These are phyloP conservation scores for Columba guinea DNA, from an alignment of 2,797 vertebrate genomes.

Conservation along the genomic window DNA sequence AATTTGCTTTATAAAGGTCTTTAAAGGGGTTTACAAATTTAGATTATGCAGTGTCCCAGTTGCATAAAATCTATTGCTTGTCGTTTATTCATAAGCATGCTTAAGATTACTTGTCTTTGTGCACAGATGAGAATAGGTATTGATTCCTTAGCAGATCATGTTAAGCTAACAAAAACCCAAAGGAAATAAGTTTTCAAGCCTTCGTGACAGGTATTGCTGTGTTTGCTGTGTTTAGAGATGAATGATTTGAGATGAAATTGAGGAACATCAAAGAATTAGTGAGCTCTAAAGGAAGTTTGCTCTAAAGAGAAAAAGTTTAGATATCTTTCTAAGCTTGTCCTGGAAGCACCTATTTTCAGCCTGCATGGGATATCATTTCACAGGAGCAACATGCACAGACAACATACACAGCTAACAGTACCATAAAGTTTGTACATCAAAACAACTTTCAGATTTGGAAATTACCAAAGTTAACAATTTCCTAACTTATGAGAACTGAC, in stretches of 20 bases:
- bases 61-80: conserved; percentile 44
- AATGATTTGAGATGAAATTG: conserved; percentile 2
- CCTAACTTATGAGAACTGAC: background rate
- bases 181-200: conserved; percentile 52
- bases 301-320: background rate
- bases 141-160: conserved; percentile 39
- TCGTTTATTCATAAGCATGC: conserved; percentile 38
- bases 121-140: conserved; percentile 35
- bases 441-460: background rate
- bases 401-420: background rate
- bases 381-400: background rate
- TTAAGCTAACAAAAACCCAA: conserved; percentile 45
- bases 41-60: conserved; percentile 1
- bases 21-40: conserved; percentile 1
- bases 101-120: conserved; percentile 47
- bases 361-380: background rate
- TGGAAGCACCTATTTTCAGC: background rate
- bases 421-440: rapidly evolving
- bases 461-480: background rate
- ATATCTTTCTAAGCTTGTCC: background rate
- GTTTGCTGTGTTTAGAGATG: conserved; percentile 11
- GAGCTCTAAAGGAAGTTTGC: background rate
- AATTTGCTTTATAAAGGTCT: conserved; percentile 18
- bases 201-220: conserved; percentile 14
- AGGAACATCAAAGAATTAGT: background rate